phyloP scores from a whole-genome alignment of 2,888 invertebrate species.

The Heterodera filipjevi region DNA sequence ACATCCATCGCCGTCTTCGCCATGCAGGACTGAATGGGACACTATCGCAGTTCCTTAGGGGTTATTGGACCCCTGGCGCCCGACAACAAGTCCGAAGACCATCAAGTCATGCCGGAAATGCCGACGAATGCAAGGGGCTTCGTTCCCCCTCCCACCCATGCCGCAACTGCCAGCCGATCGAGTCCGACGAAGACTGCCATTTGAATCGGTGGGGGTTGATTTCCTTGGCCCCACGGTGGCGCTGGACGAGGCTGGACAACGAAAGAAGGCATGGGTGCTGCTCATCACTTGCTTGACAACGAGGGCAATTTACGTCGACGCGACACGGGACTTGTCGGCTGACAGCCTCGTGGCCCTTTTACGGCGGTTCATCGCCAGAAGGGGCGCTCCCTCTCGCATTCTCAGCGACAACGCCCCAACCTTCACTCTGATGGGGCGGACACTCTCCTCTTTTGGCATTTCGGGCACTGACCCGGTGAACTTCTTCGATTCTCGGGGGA shows the following conservation, averaged over 20 bases:
- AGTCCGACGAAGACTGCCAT: conserved; percentile 33
- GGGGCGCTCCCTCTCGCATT: conserved; percentile 58
- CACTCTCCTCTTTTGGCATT: background rate
- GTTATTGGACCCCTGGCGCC: conserved; percentile 11
- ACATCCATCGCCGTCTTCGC: background rate
- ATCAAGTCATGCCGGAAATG: conserved; percentile 13
- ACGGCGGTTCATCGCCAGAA: conserved; percentile 45
- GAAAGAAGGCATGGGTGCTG: conserved; percentile 23
- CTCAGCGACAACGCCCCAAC: conserved; percentile 43
- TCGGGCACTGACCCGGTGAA: background rate
- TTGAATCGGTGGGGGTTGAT: conserved; percentile 42
- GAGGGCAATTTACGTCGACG: conserved; percentile 22
- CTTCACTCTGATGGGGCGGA: background rate
- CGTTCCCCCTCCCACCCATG: conserved; percentile 33
- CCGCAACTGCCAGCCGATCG: conserved; percentile 31
- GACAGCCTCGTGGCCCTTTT: background rate
- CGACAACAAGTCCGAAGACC: background rate
- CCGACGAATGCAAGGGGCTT: background rate
- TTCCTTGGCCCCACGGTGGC: conserved; percentile 27
- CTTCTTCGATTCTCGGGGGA: background rate
- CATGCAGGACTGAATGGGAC: conserved; percentile 26
- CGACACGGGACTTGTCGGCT: background rate
- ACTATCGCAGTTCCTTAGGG: conserved; percentile 1
- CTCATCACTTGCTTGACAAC: conserved; percentile 17
- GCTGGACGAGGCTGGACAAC: conserved; percentile 7